phyloP scores from a whole-genome alignment of 2,888 invertebrate species.

The Ormia ochracea region DNA sequence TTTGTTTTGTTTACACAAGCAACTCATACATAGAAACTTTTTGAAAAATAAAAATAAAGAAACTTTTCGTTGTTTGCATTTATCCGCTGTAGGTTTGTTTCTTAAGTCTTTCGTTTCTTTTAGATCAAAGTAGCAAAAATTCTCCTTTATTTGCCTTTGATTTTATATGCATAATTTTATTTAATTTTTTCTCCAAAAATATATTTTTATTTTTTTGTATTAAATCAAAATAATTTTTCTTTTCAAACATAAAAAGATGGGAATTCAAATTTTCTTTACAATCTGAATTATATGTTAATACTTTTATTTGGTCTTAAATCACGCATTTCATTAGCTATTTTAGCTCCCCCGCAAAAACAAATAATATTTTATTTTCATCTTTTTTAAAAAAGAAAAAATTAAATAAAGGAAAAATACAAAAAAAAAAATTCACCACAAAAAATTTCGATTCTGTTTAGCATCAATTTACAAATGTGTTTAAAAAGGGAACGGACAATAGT shows the following conservation, averaged over 20 bases:
- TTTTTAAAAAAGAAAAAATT: background rate
- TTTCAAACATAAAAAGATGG: no score
- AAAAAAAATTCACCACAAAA: constrained; percentile 27
- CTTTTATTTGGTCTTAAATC: constrained; percentile 29
- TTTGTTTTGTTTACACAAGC: no score
- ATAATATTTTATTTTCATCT: background rate
- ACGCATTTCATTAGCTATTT: constrained; percentile 19
- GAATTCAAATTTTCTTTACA: no score
- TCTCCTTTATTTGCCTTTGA: no score
- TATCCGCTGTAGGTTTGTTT: background rate
- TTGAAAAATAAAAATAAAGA: no score
- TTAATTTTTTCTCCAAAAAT: background rate
- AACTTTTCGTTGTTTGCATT: background rate
- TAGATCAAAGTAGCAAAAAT: background rate
- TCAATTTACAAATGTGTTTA: background rate
- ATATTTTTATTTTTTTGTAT: background rate
- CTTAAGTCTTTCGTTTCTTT: constrained; percentile 3
- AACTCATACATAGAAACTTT: no score
- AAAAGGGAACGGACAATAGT: background rate
- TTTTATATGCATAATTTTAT: no score
- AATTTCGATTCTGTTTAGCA: background rate
- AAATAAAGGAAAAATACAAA: no score
- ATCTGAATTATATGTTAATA: constrained; percentile 1
- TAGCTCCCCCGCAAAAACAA: constrained; percentile 9
- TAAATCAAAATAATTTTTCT: no score